These are phyloP conservation scores for Hyposoter didymator DNA, from an alignment of 2,888 invertebrate species.

Conservation along the genomic window DNA sequence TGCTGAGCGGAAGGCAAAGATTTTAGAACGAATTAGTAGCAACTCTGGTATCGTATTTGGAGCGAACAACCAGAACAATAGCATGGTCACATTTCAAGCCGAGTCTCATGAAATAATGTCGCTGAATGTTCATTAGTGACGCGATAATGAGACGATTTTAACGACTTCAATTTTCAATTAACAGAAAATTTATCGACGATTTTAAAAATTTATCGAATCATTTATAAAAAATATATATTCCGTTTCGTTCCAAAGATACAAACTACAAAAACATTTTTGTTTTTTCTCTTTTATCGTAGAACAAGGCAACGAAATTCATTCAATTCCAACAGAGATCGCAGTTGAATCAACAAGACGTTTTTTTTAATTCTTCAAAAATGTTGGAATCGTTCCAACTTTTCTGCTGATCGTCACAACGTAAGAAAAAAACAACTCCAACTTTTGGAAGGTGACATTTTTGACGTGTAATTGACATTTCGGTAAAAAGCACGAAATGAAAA, in stretches of 20 bases:
- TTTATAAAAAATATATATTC: background rate
- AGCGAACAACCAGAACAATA: background rate
- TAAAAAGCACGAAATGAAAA: background rate
- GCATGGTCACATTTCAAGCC: background rate
- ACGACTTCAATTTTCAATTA: too few species aligned
- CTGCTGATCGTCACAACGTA: background rate
- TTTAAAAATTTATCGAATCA: background rate
- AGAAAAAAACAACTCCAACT: background rate
- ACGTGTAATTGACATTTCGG: background rate
- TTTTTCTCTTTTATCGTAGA: too few species aligned
- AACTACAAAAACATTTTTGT: background rate
- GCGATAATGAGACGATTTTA: too few species aligned
- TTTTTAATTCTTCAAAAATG: background rate
- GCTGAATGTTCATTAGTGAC: too few species aligned
- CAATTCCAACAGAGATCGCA: too few species aligned
- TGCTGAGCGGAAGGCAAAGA: background rate
- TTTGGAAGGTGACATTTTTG: background rate
- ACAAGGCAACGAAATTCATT: too few species aligned
- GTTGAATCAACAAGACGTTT: background rate
- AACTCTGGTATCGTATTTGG: background rate
- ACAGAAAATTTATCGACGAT: background rate
- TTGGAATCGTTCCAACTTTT: background rate
- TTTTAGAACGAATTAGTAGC: background rate
- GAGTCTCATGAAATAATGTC: background rate
- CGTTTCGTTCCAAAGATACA: background rate